Evolutionary conservation across 2,888 invertebrate species (phyloP).

Genomic region (Bimastos eiseni): DNA sequence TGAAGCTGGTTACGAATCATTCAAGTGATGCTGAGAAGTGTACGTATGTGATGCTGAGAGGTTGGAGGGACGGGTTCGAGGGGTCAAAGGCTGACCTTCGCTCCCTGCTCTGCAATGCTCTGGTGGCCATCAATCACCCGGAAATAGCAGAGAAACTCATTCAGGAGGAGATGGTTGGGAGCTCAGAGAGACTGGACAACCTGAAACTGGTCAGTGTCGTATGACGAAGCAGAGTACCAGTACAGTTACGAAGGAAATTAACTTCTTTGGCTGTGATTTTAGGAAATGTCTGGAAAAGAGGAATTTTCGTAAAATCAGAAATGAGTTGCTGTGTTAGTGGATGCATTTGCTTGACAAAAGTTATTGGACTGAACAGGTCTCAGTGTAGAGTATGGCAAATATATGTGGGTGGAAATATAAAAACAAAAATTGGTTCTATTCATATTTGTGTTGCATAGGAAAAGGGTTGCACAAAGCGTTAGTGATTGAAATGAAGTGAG

Average conservation of each 20-base stretch:
- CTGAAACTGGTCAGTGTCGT: constrained; percentile 10
- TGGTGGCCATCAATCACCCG: background rate
- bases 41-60: background rate
- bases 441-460: background rate
- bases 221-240: background rate
- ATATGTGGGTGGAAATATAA: background rate
- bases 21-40: background rate
- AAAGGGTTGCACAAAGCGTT: background rate
- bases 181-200: background rate
- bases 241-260: background rate
- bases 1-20: background rate
- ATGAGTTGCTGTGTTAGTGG: background rate
- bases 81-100: background rate
- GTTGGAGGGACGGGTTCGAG: background rate
- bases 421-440: background rate
- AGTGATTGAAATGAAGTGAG: background rate
- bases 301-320: background rate
- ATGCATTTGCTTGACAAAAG: background rate
- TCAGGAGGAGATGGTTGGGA: constrained; percentile 9
- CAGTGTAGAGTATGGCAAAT: background rate
- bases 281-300: background rate
- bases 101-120: background rate
- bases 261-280: background rate
- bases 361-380: background rate
- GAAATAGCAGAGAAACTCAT: constrained; percentile 7